phyloP scores from a whole-genome alignment of 1,140 invertebrate genomes.

The Pemphigus obesinymphae region DNA sequence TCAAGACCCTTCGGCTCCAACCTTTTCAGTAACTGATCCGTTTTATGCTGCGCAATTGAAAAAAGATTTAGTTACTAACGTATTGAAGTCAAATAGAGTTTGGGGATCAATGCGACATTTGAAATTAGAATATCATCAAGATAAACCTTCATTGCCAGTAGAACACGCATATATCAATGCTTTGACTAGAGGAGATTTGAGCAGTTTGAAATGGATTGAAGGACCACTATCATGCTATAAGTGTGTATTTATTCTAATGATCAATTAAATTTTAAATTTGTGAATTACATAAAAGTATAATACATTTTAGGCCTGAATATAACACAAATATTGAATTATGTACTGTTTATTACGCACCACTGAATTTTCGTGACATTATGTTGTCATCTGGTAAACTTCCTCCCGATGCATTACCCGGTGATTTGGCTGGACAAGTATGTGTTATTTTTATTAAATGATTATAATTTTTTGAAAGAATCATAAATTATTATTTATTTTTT shows the following conservation, averaged over 20 bases:
- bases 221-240: constrained; percentile 64
- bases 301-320: constrained; percentile 51
- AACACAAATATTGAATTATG: constrained; percentile 63
- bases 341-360: constrained; percentile 83
- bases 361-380: constrained; percentile 98
- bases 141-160: constrained; percentile 58
- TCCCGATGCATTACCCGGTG: constrained; percentile 87
- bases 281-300: neutral
- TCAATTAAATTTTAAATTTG: no score
- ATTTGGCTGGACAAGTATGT: constrained; percentile 61
- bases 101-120: constrained; percentile 86
- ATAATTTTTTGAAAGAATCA: no score
- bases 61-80: constrained; percentile 79
- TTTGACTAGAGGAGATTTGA: constrained; percentile 80
- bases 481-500: neutral
- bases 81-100: constrained; percentile 61
- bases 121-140: constrained; percentile 57
- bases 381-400: constrained; percentile 91
- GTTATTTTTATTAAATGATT: neutral
- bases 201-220: constrained; percentile 90
- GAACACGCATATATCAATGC: constrained; percentile 92
- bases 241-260: constrained; percentile 44
- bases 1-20: constrained; percentile 60
- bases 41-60: constrained; percentile 62
- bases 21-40: constrained; percentile 57